phyloP scores from a whole-genome alignment of 1,140 invertebrate species.

The Drosophila neocordata region DNA sequence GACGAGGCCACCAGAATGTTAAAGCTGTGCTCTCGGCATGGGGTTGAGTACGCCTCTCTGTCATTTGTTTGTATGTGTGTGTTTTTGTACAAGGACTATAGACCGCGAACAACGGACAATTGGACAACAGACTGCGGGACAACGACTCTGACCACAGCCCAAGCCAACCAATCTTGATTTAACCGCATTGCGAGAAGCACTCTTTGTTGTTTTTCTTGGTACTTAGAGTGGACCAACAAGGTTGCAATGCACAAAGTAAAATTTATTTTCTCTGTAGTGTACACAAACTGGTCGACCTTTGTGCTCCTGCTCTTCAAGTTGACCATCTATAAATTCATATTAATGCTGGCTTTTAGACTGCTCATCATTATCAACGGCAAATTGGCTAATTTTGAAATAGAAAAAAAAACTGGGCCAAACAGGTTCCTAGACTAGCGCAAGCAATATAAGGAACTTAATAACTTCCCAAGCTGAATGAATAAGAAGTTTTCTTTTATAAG shows the following conservation, averaged over 20 bases:
- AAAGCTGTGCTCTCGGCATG: constrained; percentile 15
- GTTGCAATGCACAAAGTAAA: background rate
- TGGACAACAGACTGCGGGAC: background rate
- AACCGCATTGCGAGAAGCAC: constrained; percentile 33
- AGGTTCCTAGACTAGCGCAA: no score
- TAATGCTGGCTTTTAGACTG: background rate
- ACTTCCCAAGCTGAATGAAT: no score
- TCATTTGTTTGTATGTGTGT: constrained; percentile 29
- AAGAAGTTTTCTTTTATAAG: no score
- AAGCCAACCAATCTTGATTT: constrained; percentile 22
- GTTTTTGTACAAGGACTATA: constrained; percentile 30
- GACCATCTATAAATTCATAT: background rate
- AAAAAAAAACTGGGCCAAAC: no score
- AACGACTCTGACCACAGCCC: background rate
- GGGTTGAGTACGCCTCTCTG: constrained; percentile 16
- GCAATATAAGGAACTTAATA: no score
- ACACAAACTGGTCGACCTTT: background rate
- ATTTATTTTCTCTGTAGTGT: background rate
- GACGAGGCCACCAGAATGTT: constrained; percentile 43
- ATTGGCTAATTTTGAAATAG: no score
- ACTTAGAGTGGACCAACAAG: background rate
- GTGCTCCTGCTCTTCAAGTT: background rate
- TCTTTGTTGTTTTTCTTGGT: background rate
- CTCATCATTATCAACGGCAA: no score
- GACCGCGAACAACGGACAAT: background rate